phyloP scores from a whole-genome alignment of 2,113 vertebrate species.

The Chaenocephalus aceratus region DNA sequence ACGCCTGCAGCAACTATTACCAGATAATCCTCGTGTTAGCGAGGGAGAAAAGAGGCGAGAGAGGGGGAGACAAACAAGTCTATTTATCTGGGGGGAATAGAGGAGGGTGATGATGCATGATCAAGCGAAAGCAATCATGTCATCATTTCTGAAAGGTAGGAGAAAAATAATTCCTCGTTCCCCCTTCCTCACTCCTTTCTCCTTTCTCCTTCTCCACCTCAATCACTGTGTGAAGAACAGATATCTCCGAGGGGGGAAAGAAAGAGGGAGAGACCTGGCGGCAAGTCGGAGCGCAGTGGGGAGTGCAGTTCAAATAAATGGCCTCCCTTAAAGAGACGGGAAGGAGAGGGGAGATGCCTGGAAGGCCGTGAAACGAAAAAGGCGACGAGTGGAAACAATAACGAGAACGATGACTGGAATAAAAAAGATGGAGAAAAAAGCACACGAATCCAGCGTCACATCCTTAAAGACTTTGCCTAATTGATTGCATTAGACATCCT shows the following conservation, averaged over 20 bases:
- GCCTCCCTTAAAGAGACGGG: constrained; percentile 90
- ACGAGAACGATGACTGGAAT: constrained; percentile 36
- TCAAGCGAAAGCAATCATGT: constrained; percentile 99
- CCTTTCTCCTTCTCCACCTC: constrained; percentile 74
- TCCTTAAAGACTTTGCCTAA: constrained; percentile 7
- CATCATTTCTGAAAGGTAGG: constrained; percentile 99
- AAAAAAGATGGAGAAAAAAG: constrained; percentile 1
- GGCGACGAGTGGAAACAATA: constrained; percentile 13
- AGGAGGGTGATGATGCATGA: constrained; percentile 97
- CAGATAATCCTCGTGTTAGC: constrained; percentile 73
- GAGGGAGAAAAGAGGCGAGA: constrained; percentile 37
- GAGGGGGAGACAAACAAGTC: constrained; percentile 75
- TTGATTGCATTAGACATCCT: constrained; percentile 18
- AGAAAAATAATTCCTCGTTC: constrained; percentile 93
- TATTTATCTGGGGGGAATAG: constrained; percentile 95
- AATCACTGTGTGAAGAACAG: constrained; percentile 89
- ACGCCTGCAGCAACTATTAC: constrained; percentile 72
- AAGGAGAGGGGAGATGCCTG: constrained; percentile 20
- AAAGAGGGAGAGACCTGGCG: constrained; percentile 82
- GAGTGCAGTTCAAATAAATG: constrained; percentile 99
- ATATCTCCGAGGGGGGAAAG: constrained; percentile 94
- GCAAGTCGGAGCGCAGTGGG: constrained; percentile 91
- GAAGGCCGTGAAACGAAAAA: constrained; percentile 22
- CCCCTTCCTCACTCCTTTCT: constrained; percentile 69
- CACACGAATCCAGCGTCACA: background rate